A percentile compares a stretch with the other conserved stretches of the same genome.
phyloP scores from a whole-genome alignment of 2,113 vertebrate species.

The Phyllopteryx taeniolatus region DNA sequence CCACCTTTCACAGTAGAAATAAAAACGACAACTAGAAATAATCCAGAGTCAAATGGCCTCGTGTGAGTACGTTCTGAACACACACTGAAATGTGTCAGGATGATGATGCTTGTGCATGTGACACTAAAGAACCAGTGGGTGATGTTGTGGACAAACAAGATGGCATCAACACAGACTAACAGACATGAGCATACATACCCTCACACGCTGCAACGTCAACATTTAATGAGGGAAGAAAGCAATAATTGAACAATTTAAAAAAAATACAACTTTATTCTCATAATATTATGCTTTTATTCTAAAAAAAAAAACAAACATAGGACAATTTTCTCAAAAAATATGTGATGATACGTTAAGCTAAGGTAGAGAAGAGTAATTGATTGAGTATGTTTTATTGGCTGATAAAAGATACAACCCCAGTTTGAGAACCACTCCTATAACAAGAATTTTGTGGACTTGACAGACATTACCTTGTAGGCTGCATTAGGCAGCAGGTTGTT shows the following conservation, averaged over 20 bases:
- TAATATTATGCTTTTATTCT: no score
- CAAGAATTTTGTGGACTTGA: not conserved
- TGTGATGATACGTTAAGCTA: no score
- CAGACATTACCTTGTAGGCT: conserved; percentile 82
- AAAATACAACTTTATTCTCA: no score
- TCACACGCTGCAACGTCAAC: conserved; percentile 65
- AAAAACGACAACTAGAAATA: not conserved
- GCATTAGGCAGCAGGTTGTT: conserved; percentile 96
- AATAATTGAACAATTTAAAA: no score
- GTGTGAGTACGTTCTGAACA: not conserved
- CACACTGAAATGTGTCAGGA: conserved; percentile 8
- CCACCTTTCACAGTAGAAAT: not conserved
- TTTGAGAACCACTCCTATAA: not conserved
- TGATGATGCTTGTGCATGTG: conserved; percentile 32
- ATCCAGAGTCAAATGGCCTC: not conserved
- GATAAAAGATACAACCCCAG: not conserved
- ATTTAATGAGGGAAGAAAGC: no score
- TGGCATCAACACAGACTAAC: conserved; percentile 33
- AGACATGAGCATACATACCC: conserved; percentile 69
- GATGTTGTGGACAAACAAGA: conserved; percentile 34
- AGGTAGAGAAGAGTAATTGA: no score
- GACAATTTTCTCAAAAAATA: not conserved
- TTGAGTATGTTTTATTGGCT: no score
- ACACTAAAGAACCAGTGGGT: conserved; percentile 17
- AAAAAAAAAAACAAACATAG: not conserved